A percentile compares a stretch with the other conserved stretches of the same genome.
phyloP scores from a whole-genome alignment of 1,140 invertebrate genomes.

The Cotesia chilonis region DNA sequence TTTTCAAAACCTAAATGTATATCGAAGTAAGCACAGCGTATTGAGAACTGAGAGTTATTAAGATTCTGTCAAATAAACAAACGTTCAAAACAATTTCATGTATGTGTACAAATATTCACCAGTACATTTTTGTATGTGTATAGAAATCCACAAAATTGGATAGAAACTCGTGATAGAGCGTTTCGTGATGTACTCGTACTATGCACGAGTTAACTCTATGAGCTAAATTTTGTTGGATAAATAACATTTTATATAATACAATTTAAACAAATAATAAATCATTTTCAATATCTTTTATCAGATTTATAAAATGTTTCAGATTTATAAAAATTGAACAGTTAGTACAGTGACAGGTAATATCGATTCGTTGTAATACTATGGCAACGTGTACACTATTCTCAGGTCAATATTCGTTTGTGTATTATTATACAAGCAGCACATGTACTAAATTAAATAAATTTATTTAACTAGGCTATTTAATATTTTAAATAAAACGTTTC shows the following conservation, averaged over 20 bases:
- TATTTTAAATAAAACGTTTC: not conserved
- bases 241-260: not conserved
- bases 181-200: slow-evolving; percentile 30
- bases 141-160: slow-evolving; percentile 15
- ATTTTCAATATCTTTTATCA: not conserved
- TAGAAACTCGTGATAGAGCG: slow-evolving; percentile 31
- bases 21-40: not conserved
- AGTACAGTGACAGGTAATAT: slow-evolving; percentile 28
- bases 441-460: slow-evolving; percentile 3
- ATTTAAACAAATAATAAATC: slow-evolving; percentile 2
- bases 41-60: slow-evolving; percentile 6
- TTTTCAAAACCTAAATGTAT: not conserved
- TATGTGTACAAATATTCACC: not conserved
- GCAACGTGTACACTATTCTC: slow-evolving; percentile 33
- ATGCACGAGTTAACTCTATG: slow-evolving; percentile 6
- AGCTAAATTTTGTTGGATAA: slow-evolving; percentile 12
- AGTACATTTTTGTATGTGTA: not conserved
- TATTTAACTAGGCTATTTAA: slow-evolving; percentile 1
- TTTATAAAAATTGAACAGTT: not conserved
- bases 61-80: slow-evolving; percentile 1
- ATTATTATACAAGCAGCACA: slow-evolving; percentile 2
- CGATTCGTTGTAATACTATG: slow-evolving; percentile 36
- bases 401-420: slow-evolving; percentile 33
- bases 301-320: too few species aligned
- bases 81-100: slow-evolving; percentile 4